Base-by-base conservation (phyloP, 2,888 invertebrate species). In the Stegana nigrithorax region DNA sequence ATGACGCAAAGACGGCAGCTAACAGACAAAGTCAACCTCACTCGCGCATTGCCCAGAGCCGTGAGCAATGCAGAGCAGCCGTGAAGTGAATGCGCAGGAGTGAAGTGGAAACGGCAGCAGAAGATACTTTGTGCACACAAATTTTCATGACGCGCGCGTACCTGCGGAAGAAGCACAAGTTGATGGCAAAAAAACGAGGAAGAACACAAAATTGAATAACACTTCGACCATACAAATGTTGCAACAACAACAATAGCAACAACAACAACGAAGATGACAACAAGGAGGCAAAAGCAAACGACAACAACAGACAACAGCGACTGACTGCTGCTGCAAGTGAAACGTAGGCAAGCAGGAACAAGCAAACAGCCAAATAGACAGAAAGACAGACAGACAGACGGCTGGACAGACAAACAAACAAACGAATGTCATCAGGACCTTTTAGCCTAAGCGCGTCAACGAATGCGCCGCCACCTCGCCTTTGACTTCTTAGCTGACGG, bases 41-140 rank as follows among this genome's bases (percentile, higher is more conserved):
- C 19, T 53, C 19, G 12, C 32, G 12, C 32, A 4, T 32, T n/a
- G 32, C 32, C 6, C 6, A 5, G n/a, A 32, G 32, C 32, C 32
- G 10, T 12, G 32, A n/a, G n/a, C n/a, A n/a, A n/a, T n/a, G n/a
- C n/a, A n/a, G n/a, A n/a, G n/a, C n/a, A n/a, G n/a, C n/a, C n/a
- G n/a, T n/a, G n/a, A n/a, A n/a, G n/a, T n/a, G n/a, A n/a, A n/a
- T n/a, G n/a, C n/a, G n/a, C n/a, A n/a, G n/a, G n/a, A n/a, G n/a
- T n/a, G n/a, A 45, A 17, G 7, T 8, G 2, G 44, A 47, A 25
- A 21, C 21, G 2, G 25, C 10, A 19, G 29, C 7, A 17, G 45
- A n/a, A 53, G 17, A 29, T 19, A 53, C 29, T 53, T 47, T 29
- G 51, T 29, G 32, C 51, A 53, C 27, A 53, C 51, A 53, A 53